These are phyloP conservation scores for Glaucidium brasilianum DNA, from an alignment of 2,113 vertebrate species.

Conservation along the genomic window DNA sequence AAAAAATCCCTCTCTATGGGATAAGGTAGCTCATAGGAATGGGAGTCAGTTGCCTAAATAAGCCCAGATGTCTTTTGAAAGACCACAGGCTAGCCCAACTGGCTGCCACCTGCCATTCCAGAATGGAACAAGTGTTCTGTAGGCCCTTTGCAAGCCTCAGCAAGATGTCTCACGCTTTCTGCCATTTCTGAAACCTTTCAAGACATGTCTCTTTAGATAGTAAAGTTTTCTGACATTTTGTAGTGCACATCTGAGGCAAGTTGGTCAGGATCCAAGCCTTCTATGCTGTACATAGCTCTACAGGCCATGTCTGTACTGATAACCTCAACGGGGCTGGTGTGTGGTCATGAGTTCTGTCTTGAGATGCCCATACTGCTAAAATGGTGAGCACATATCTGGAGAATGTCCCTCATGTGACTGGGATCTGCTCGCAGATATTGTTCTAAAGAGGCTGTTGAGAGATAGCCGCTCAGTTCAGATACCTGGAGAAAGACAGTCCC, in stretches of 20 bases:
- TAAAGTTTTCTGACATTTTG: neutral
- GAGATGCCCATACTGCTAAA: neutral
- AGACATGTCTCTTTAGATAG: neutral
- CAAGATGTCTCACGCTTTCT: neutral
- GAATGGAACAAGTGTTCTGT: neutral
- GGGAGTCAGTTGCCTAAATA: neutral
- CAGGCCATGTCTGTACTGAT: neutral
- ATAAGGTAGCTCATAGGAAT: neutral
- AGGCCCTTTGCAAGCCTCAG: neutral
- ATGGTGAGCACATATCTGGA: neutral
- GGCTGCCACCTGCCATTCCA: neutral
- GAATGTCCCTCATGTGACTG: neutral
- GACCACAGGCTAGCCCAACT: neutral
- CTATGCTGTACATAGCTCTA: too few species aligned
- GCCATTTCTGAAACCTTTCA: neutral
- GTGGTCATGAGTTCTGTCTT: neutral
- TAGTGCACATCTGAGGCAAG: neutral
- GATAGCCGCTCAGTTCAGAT: neutral
- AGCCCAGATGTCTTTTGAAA: neutral
- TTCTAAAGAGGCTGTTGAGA: neutral
- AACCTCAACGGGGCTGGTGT: neutral
- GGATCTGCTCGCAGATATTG: neutral
- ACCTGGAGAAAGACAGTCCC: neutral
- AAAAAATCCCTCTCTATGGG: neutral
- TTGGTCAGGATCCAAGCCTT: neutral